Evolutionary conservation across 2,113 vertebrate genomes (phyloP), one percentile per base, ranked within the genome.

Genomic region (Epinephelus cyanopodus): DNA sequence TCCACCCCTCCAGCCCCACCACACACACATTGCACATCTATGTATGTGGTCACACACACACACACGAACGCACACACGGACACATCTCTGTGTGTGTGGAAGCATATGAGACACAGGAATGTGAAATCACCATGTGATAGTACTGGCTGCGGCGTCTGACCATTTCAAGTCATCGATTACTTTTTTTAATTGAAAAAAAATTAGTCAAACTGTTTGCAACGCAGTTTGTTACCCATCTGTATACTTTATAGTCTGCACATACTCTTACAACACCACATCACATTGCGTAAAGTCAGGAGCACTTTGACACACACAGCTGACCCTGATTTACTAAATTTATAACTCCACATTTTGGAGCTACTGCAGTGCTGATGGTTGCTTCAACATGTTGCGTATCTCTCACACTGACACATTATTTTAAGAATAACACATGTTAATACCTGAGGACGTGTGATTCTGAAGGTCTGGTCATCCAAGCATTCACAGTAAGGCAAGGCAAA

Each of bases 11-110:
- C 58, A 27, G 8, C 39, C 29, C 21, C 37, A 29, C 21, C 48
- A 56, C 52, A 74, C 54, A 45, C 23, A 29, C 18, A 29, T 66
- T 3, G 29, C 39, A 57, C 13, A 68, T 67, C 19, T 23, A 47
- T 39, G 48, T 63, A 68, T 2, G 14, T 50, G 33, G 11, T 64
- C 48, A 45, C 33, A 54, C 48, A 27, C n/a, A n/a, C 17, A 60
- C 48, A 27, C 17, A 42, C 29, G 23, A 39, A 69, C 1, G 0
- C 48, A 72, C 42, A 50, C 29, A 48, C 10, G 18, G 10, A 50
- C 25, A 73, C 33, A 71, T 60, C 50, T 81, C 23, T 11, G 9
- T 53, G 48, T 48, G 9, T 61, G 39, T 64, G 45, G 52, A 15
- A n/a, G n/a, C 13, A 33, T n/a, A 4, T 10, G 42, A 54, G 23